A percentile compares a stretch with the other conserved stretches of the same genome.
Conservation (phyloP, 2,888 invertebrate species). For the Aspidapion aeneum region DNA sequence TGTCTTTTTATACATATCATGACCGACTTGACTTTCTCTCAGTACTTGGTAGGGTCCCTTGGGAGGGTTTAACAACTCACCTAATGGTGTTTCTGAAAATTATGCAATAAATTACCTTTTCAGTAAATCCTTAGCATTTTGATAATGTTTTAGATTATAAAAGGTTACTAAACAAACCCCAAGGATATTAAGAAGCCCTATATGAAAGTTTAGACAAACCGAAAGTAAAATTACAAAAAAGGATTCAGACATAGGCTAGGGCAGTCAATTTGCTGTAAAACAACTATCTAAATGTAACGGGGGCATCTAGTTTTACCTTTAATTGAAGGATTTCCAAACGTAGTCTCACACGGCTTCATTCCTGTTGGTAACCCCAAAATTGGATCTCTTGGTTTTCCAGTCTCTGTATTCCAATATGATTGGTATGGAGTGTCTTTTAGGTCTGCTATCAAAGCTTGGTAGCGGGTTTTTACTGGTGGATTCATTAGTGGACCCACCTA, state of each 20-base stretch:
- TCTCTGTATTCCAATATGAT: slow-evolving; percentile 48
- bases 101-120: too few species aligned
- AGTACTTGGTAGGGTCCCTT: slow-evolving; percentile 43
- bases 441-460: slow-evolving; percentile 48
- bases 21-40: slow-evolving; percentile 43
- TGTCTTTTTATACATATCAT: slow-evolving; percentile 49
- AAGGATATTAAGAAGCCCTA: too few species aligned
- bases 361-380: slow-evolving; percentile 47
- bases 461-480: slow-evolving; percentile 45
- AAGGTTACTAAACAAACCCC: too few species aligned
- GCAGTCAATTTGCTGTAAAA: too few species aligned
- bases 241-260: too few species aligned
- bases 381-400: slow-evolving; percentile 48
- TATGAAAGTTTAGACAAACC: too few species aligned
- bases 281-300: too few species aligned
- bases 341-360: slow-evolving; percentile 43
- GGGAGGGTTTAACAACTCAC: slow-evolving; percentile 46
- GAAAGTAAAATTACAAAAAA: too few species aligned
- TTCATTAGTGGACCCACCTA: slow-evolving; percentile 31
- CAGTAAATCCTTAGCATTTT: too few species aligned
- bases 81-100: slow-evolving; percentile 36
- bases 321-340: slow-evolving; percentile 43
- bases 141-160: too few species aligned
- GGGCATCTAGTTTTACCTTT: too few species aligned
- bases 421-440: slow-evolving; percentile 50